Base-by-base conservation (phyloP, 2,888 invertebrate genomes). In the Drosophila limbata region DNA sequence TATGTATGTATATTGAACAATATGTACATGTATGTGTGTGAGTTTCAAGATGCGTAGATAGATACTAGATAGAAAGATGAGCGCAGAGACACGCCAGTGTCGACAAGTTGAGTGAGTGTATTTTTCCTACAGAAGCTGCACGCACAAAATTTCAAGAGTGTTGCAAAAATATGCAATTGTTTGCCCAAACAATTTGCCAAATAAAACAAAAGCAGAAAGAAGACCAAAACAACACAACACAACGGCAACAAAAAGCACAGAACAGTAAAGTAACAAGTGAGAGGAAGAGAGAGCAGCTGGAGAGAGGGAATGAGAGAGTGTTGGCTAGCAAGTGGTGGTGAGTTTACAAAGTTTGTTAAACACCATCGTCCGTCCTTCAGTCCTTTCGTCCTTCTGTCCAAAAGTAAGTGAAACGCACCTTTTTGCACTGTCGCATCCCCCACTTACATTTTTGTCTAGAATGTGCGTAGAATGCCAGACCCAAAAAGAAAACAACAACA, bases 161-260 rank as follows among this genome's bases (percentile, higher is more conserved):
- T 60, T 72, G 82, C 71, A 62, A 75, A 79, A 81, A 75, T 82
- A 78, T 67, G 63, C 77, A 79, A 79, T 82, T 81, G 84, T 84
- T 81, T 81, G 79, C 61, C 55, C 79, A 75, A 81, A 75, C 80
- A 81, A 69, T 73, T 77, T 77, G 68, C 45, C 31, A 69, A 67
- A 67, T 57, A 59, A 25, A 67, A 74, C 52, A 69, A 55, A 57
- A 28, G 47, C 37, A 47, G 13, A 13, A 53, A 15, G 8, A 66
- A 44, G 9, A 59, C 31, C 4, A 44, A 52, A 31, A 35, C 35
- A 50, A 59, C 39, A 55, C 40, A 66, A 47, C 53, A 48, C 28
- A 64, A 50, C 10, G 25, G 47, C 19, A 59, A 48, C 19, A 64
- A 53, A 33, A 35, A 57, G 31, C 51, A 47, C 31, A 19, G n/a